Percentiles rank a stretch among this genome's conserved stretches.
Evolutionary conservation across 2,797 vertebrate genomes (phyloP).

Genomic region (Paratrypauchen microcephalus): DNA sequence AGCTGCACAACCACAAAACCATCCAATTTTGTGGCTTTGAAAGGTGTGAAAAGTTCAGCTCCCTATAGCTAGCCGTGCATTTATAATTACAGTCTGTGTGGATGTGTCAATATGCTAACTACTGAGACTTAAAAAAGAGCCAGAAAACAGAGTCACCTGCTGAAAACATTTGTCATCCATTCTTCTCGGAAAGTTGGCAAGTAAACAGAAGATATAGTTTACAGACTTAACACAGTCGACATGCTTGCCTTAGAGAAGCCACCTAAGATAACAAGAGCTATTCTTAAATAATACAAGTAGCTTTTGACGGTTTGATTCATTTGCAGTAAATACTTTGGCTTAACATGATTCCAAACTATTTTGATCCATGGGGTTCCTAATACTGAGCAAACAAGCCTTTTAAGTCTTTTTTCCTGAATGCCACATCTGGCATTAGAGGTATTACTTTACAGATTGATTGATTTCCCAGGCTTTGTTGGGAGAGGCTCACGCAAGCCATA

Average conservation of each 20-base stretch:
- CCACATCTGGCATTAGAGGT: constrained; percentile 68
- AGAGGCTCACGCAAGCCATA: constrained; percentile 61
- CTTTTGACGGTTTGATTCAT: constrained; percentile 60
- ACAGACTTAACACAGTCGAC: constrained; percentile 47
- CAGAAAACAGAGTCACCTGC: constrained; percentile 65
- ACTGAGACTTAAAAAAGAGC: constrained; percentile 79
- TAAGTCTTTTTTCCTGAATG: constrained; percentile 53
- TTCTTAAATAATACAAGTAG: constrained; percentile 44
- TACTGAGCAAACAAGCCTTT: constrained; percentile 47
- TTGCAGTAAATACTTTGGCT: constrained; percentile 58
- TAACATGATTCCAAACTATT: constrained; percentile 41
- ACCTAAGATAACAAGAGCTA: constrained; percentile 60
- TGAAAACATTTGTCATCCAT: constrained; percentile 76
- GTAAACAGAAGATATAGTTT: constrained; percentile 67
- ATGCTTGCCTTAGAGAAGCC: constrained; percentile 44
- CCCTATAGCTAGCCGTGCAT: constrained; percentile 85
- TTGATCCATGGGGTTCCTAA: constrained; percentile 42
- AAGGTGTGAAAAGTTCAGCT: constrained; percentile 98
- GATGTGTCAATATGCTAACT: constrained; percentile 80
- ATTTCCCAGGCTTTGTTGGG: constrained; percentile 73
- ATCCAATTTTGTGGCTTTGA: constrained; percentile 92
- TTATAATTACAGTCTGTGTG: constrained; percentile 73
- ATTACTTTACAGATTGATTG: constrained; percentile 70
- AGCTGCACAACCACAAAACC: constrained; percentile 93
- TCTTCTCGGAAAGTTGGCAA: constrained; percentile 70